These are phyloP conservation scores for Nasua narica DNA, from an alignment of 2,797 vertebrate species.

Conservation along the genomic window DNA sequence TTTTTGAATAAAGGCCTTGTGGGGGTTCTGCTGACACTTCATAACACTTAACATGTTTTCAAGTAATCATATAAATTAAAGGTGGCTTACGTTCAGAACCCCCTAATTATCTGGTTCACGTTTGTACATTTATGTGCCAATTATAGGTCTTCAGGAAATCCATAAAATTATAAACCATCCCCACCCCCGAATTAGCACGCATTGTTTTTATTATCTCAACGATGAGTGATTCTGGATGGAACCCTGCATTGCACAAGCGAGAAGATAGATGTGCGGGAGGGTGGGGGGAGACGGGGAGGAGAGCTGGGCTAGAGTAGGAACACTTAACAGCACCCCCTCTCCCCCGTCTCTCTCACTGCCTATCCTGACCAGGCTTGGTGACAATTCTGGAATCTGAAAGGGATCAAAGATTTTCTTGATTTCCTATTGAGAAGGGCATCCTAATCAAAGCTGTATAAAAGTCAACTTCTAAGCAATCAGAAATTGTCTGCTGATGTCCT, in stretches of 20 bases:
- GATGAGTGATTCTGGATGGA: slow-evolving; percentile 30
- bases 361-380: slow-evolving; percentile 12
- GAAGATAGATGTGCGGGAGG: neutral
- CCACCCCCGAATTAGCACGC: slow-evolving; percentile 71
- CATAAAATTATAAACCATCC: slow-evolving; percentile 61
- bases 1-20: slow-evolving; percentile 60
- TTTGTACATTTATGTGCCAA: slow-evolving; percentile 68
- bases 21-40: slow-evolving; percentile 52
- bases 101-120: slow-evolving; percentile 69
- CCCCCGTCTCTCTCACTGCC: neutral
- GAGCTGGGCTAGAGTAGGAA: neutral
- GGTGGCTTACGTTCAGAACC: slow-evolving; percentile 50
- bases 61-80: slow-evolving; percentile 70
- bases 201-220: slow-evolving; percentile 69
- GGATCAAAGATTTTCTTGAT: slow-evolving; percentile 72
- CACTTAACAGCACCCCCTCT: neutral
- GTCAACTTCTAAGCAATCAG: slow-evolving; percentile 78
- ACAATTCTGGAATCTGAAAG: slow-evolving; percentile 62
- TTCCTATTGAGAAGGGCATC: slow-evolving; percentile 69
- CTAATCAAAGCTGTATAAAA: slow-evolving; percentile 73
- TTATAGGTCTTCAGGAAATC: slow-evolving; percentile 66
- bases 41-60: slow-evolving; percentile 57
- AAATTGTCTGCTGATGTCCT: slow-evolving; percentile 66
- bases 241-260: neutral
- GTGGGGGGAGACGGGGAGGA: neutral